phyloP scores from a whole-genome alignment of 1,140 invertebrate species.

The Sitobion miscanthi region DNA sequence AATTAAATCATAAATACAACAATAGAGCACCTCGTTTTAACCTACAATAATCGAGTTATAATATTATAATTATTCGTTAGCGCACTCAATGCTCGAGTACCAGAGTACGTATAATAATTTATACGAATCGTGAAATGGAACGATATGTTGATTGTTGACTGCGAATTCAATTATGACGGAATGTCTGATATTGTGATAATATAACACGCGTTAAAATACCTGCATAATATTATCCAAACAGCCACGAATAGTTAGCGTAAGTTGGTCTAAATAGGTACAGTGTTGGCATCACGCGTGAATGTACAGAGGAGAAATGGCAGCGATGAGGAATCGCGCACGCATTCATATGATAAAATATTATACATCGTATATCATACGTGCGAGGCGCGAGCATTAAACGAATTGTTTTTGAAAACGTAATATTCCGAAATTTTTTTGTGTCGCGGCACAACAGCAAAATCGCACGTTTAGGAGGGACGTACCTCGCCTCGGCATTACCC shows the following conservation, averaged over 20 bases:
- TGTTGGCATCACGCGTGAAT: neutral
- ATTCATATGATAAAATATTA: neutral
- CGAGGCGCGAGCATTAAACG: neutral
- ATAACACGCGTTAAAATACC: too few relatives aligned
- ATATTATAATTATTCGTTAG: neutral
- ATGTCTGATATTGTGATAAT: neutral
- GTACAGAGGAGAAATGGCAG: neutral
- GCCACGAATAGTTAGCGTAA: neutral
- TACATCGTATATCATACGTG: too few relatives aligned
- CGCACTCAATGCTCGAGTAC: too few relatives aligned
- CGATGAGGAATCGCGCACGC: too few relatives aligned
- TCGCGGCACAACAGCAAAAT: neutral
- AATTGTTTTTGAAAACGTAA: neutral
- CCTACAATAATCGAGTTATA: neutral
- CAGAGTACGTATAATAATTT: too few relatives aligned
- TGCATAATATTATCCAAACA: neutral
- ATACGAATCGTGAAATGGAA: neutral
- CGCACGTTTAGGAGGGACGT: neutral
- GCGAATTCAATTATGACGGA: neutral
- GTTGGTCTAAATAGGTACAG: neutral
- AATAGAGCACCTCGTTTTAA: neutral
- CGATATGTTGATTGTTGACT: neutral
- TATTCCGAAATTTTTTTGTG: neutral
- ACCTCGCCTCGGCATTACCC: neutral
- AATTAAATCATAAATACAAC: neutral